Evolutionary conservation across 1,140 invertebrate genomes (phyloP), one percentile per base, ranked within the genome.

Genomic region (Babylonia areolata): DNA sequence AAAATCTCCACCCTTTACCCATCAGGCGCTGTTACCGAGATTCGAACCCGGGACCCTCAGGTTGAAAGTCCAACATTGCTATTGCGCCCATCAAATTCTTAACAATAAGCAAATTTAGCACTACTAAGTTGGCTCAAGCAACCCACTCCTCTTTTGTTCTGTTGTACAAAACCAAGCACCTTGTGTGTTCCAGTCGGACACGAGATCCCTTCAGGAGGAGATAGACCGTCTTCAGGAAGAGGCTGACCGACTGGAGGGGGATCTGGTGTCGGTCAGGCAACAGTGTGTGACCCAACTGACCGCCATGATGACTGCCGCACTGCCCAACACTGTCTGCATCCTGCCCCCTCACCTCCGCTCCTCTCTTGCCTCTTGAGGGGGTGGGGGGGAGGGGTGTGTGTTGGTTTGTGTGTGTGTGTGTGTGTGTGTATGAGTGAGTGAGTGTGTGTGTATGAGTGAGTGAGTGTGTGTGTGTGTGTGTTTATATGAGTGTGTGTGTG

Each of bases 391-490:
- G n/a, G n/a, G n/a, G n/a, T n/a, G n/a, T n/a, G n/a, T n/a, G n/a
- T n/a, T n/a, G n/a, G n/a, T n/a, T n/a, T 20, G 31, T 77, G 73
- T 77, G 73, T 77, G 31, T 37, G 33, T 77, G 31, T 77, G 73
- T 77, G 33, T 77, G n/a, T 77, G 73, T 31, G 0, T 77, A 0
- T 77, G 33, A 15, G 1, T 1, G 73, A 15, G 73, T 35, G 73
- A 0, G 15, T 31, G 73, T 35, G 33, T 77, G 73, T 77, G 15
- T 37, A 9, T 35, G 73, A 35, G 73, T 39, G 33, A 5, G 73
- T 75, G 73, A 35, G 73, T 75, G 73, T 75, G 73, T 75, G 73
- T 35, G 73, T 75, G 73, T 75, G 73, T 37, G 33, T 37, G 73
- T 75, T 12, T 75, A 31, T 75, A 31, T 75, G 73, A 35, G 73